A percentile compares a stretch with the other conserved stretches of the same genome.
Evolutionary conservation across 30 jellyfish, hydroid and myxozoan species (phyloP).

Genomic region (Hydra vulgaris): DNA sequence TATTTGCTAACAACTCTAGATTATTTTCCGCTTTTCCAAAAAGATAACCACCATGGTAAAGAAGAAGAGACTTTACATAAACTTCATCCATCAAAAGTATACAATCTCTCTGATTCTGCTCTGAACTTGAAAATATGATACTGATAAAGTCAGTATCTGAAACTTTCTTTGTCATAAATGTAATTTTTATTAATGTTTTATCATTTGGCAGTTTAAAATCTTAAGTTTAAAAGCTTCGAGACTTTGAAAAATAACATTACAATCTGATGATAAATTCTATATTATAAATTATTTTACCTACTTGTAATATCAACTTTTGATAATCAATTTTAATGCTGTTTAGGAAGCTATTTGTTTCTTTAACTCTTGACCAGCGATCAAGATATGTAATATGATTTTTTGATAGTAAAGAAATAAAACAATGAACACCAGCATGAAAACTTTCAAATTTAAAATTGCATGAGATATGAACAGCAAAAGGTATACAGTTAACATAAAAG

Average conservation of each 20-base stretch:
- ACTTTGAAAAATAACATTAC: not conserved
- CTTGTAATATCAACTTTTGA: not conserved
- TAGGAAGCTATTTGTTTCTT: not conserved
- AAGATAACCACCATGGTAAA: not conserved
- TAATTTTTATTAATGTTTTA: not conserved
- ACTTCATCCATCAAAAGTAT: not conserved
- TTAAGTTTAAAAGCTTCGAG: not conserved
- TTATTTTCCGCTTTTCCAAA: not conserved
- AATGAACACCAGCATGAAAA: conserved; percentile 5
- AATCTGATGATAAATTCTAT: not conserved
- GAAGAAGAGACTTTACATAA: not conserved
- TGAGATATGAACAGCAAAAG: not conserved
- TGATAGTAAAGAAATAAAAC: not conserved
- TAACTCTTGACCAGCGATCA: not conserved
- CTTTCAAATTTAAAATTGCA: not conserved
- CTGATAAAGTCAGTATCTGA: not conserved
- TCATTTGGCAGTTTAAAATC: not conserved
- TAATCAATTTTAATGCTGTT: not conserved
- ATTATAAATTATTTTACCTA: not conserved
- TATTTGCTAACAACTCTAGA: not conserved
- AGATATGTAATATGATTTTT: conserved; percentile 4
- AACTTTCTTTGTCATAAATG: not conserved
- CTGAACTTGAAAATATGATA: not conserved
- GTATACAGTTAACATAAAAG: not conserved
- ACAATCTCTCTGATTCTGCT: not conserved